Evolutionary conservation across 2,888 invertebrate species (phyloP).

Genomic region (Isoperla grammatica): DNA sequence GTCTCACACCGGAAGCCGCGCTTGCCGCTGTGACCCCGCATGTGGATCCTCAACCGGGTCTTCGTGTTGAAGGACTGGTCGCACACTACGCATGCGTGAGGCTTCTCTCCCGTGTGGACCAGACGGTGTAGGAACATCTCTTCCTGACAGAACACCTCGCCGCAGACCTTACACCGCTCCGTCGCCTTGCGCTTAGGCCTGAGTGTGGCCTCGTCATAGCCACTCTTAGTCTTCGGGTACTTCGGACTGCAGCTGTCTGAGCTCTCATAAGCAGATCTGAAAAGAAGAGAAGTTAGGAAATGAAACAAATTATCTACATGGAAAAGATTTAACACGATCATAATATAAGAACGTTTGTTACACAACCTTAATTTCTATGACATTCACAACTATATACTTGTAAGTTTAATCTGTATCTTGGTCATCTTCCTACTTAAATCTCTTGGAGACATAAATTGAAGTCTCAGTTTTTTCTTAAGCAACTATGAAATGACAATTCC

Average conservation of each 20-base stretch:
- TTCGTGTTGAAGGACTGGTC: constrained; percentile 15
- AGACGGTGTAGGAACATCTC: constrained; percentile 17
- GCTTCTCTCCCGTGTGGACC: constrained; percentile 19
- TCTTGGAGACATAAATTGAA: too few relatives aligned
- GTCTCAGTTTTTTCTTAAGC: too few relatives aligned
- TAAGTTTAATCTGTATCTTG: too few relatives aligned
- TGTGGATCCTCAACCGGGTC: constrained; percentile 21
- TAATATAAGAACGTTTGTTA: too few relatives aligned
- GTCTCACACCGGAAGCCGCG: constrained; percentile 20
- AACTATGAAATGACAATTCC: too few relatives aligned
- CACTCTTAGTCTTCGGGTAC: background rate
- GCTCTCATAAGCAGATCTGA: constrained; percentile 15
- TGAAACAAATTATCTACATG: too few relatives aligned
- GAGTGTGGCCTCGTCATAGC: background rate
- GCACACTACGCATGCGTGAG: constrained; percentile 21
- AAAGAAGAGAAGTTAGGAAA: constrained; percentile 8
- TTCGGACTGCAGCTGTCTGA: background rate
- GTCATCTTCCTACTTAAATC: too few relatives aligned
- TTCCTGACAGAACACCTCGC: constrained; percentile 15
- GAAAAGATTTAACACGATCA: too few relatives aligned
- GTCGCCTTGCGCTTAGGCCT: background rate
- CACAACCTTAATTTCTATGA: too few relatives aligned
- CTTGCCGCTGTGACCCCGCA: constrained; percentile 24
- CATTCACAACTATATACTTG: too few relatives aligned
- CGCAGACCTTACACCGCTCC: constrained; percentile 22